Evolutionary conservation across 1,140 invertebrate species (phyloP), one percentile per base, ranked within the genome.

Genomic region (Polypedilum pembai): DNA sequence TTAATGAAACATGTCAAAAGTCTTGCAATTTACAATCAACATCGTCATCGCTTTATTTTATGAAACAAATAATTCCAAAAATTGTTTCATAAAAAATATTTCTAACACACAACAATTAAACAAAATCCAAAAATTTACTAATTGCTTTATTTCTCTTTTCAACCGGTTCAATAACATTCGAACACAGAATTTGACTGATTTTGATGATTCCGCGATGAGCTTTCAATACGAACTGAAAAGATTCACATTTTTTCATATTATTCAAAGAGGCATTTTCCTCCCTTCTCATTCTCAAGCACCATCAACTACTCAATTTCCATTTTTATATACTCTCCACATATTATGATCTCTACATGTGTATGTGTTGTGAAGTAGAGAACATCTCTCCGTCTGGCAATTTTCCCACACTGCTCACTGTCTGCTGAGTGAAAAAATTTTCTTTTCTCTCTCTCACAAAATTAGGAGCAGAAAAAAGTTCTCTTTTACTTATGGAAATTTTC

Each of bases 171-270:
- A 56, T 56, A 15, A 56, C 12, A 56, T 56, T 56, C 45, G 24
- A 33, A 33, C 5, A 1, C 24, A 5, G 24, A 33, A 33, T 33
- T 33, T 5, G 12, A n/a, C 45, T 56, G 24, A 15, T 56, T 56
- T 56, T 12, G 12, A 56, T 56, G 45, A 56, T 56, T 12, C 45
- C 45, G 45, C 45, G 8, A 56, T 56, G 45, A 56, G 45, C 45
- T 56, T 56, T 56, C 45, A 56, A 56, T 56, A n/a, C 45, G 45
- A 56, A 56, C 45, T 56, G 45, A 56, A 56, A 56, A 56, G n/a
- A 56, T 56, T 15, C 12, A 12, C 45, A 4, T 12, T 56, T 56
- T 56, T 56, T 56, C 41, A 15, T n/a, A 56, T n/a, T 56, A 56
- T 15, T n/a, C 12, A 56, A 56, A 56, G n/a, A 56, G n/a, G 15